phyloP scores from a whole-genome alignment of 1,140 invertebrate genomes.

The Protaetia brevitarsis region DNA sequence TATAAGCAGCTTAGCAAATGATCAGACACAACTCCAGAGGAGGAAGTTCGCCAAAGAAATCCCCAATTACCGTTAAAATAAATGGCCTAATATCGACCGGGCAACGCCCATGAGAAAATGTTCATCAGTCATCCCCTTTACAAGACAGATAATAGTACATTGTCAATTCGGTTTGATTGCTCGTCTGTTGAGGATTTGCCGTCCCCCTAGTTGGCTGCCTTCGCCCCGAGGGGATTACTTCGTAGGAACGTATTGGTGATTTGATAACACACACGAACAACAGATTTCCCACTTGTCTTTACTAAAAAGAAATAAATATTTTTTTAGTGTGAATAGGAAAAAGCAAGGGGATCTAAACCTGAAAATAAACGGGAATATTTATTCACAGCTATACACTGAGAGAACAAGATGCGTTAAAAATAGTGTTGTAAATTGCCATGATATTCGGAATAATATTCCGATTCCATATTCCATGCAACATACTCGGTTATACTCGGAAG shows the following conservation, averaged over 20 bases:
- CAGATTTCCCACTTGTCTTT: neutral
- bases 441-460: too few relatives aligned
- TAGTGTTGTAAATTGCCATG: too few relatives aligned
- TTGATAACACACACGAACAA: neutral
- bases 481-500: too few relatives aligned
- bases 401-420: too few relatives aligned
- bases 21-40: too few relatives aligned
- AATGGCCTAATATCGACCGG: neutral
- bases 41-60: neutral
- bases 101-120: neutral
- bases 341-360: neutral
- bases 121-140: constrained; percentile 4
- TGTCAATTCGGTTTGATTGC: neutral
- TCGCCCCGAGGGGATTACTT: neutral
- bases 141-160: constrained; percentile 2
- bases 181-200: neutral
- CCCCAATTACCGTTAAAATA: neutral
- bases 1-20: too few relatives aligned
- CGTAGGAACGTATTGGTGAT: neutral
- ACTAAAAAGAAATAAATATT: too few relatives aligned
- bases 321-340: neutral
- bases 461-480: too few relatives aligned
- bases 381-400: too few relatives aligned
- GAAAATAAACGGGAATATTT: too few relatives aligned
- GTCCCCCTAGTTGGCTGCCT: neutral